Conservation (phyloP, 1,140 invertebrate genomes). For the Drosophila chauvacae region DNA sequence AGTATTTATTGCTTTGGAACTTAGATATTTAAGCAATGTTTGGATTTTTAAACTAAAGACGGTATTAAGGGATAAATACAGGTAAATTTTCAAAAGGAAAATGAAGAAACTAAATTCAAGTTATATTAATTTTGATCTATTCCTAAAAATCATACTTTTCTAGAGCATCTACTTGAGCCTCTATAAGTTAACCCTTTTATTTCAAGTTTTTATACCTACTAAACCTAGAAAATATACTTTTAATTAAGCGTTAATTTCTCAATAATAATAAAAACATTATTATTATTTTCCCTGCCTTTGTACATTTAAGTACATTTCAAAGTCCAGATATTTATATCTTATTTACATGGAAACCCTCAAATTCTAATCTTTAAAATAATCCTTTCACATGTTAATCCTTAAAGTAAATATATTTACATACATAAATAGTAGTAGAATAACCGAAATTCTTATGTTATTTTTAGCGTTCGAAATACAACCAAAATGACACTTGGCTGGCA, state of each 20-base stretch:
- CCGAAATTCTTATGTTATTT: conserved; percentile 3
- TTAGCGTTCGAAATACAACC: not conserved
- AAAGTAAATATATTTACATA: not conserved
- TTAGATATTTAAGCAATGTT: not conserved
- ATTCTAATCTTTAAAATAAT: not conserved
- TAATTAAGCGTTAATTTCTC: too few species aligned
- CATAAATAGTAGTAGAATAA: not conserved
- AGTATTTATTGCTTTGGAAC: not conserved
- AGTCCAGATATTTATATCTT: not conserved
- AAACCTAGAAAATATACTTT: not conserved
- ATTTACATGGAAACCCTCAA: not conserved
- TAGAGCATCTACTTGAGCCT: not conserved
- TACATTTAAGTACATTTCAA: not conserved
- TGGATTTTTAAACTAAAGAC: not conserved
- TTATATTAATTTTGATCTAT: not conserved
- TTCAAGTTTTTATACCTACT: not conserved
- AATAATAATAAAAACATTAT: too few species aligned
- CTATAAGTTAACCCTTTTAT: not conserved
- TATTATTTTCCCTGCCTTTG: too few species aligned
- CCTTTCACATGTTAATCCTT: not conserved
- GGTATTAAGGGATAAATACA: not conserved
- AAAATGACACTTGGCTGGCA: conserved; percentile 16
- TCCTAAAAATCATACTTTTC: too few species aligned
- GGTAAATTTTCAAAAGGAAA: not conserved
- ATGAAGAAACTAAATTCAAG: not conserved